A percentile compares a stretch with the other conserved stretches of the same genome.
These are phyloP conservation scores for Hetaerina titia DNA, from an alignment of 2,888 invertebrate species.

Conservation along the genomic window DNA sequence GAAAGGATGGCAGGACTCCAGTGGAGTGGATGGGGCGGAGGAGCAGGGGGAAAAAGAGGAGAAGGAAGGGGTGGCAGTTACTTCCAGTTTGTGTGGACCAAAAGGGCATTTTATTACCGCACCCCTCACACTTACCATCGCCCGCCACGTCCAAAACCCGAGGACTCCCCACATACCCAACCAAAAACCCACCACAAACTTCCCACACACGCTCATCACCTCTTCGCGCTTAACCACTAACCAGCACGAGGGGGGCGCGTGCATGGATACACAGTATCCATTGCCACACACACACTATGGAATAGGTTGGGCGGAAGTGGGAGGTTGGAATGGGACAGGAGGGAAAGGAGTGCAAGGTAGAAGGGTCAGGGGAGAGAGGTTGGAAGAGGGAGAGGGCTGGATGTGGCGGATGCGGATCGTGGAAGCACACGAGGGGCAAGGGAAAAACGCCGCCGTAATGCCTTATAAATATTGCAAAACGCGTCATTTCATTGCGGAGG, in stretches of 20 bases:
- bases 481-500: constrained; percentile 40
- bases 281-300: constrained; percentile 41
- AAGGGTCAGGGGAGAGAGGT: not conserved
- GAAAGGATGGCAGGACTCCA: not conserved
- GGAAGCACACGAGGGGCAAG: not conserved
- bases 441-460: constrained; percentile 17
- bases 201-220: too few species aligned
- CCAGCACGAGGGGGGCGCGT: not conserved
- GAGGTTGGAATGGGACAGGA: not conserved
- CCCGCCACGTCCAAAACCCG: not conserved
- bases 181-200: not conserved
- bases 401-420: not conserved
- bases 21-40: too few species aligned
- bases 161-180: not conserved
- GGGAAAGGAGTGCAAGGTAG: not conserved
- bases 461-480: constrained; percentile 64
- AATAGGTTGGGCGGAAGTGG: not conserved
- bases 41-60: not conserved
- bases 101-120: constrained; percentile 57
- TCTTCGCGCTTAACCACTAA: not conserved
- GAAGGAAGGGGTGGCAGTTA: constrained; percentile 38
- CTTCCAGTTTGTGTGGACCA: constrained; percentile 61
- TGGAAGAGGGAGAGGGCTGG: too few species aligned
- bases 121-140: not conserved
- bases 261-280: not conserved